Evolutionary conservation across 2,797 vertebrate genomes (phyloP).

Genomic region (Ataeniobius toweri): DNA sequence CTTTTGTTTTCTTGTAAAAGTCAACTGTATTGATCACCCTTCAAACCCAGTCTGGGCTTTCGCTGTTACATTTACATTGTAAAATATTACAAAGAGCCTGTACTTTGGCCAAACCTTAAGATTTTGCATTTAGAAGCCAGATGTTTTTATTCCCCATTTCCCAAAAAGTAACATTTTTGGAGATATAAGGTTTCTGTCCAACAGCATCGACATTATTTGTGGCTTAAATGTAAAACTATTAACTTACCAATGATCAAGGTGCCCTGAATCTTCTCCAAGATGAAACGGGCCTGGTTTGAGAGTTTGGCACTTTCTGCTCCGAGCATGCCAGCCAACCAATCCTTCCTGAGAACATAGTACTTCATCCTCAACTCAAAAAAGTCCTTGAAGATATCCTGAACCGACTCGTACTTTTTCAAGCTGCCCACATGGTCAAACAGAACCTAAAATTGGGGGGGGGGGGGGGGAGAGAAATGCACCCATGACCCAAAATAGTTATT

Average conservation of each 20-base stretch:
- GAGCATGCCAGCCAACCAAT: slow-evolving; percentile 93
- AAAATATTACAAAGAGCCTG: not conserved
- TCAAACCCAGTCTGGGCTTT: not conserved
- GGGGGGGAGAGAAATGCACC: not conserved
- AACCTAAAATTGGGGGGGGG: slow-evolving; percentile 77
- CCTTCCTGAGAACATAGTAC: slow-evolving; percentile 94
- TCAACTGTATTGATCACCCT: not conserved
- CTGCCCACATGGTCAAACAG: slow-evolving; percentile 95
- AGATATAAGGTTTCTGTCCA: not conserved
- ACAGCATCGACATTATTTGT: not conserved
- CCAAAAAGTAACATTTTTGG: too few relatives aligned
- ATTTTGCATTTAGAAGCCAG: not conserved
- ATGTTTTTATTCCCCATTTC: not conserved
- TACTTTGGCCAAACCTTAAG: not conserved
- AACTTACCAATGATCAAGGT: slow-evolving; percentile 91
- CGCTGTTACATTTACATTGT: not conserved
- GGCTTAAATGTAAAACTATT: not conserved
- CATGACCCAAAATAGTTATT: not conserved
- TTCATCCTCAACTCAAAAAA: slow-evolving; percentile 92
- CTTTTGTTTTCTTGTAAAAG: not conserved
- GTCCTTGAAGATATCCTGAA: slow-evolving; percentile 88
- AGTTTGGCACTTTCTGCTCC: slow-evolving; percentile 89
- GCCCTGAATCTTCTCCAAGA: slow-evolving; percentile 97
- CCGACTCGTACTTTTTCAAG: slow-evolving; percentile 91
- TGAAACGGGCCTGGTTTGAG: slow-evolving; percentile 97